phyloP scores from a whole-genome alignment of 2,113 vertebrate genomes.

The Parus major region DNA sequence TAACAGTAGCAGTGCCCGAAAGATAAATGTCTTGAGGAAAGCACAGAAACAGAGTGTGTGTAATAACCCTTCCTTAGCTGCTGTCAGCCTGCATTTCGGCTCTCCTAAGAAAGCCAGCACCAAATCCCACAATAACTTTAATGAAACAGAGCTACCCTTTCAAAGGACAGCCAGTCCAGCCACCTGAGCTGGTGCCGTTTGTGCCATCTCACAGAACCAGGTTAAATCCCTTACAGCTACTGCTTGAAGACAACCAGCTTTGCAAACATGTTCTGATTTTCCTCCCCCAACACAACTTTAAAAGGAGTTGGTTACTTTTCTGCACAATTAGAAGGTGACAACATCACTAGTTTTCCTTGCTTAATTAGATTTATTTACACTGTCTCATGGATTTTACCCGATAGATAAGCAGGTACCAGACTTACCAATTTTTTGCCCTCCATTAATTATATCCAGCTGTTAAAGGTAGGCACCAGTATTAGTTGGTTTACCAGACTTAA shows the following conservation, averaged over 20 bases:
- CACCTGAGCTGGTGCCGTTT: background rate
- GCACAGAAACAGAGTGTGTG: background rate
- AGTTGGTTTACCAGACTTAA: background rate
- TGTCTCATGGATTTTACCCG: background rate
- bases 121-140: background rate
- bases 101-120: background rate
- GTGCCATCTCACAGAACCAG: background rate
- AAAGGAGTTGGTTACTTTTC: background rate
- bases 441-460: too few species aligned
- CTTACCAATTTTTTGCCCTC: background rate
- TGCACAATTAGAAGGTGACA: background rate
- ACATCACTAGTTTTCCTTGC: background rate
- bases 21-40: background rate
- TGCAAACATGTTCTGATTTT: background rate
- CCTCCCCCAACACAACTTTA: background rate
- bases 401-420: background rate
- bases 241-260: background rate
- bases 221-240: background rate
- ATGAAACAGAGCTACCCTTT: background rate
- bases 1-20: background rate
- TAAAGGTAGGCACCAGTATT: too few species aligned
- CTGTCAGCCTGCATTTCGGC: background rate
- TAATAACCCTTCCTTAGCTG: background rate
- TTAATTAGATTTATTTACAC: background rate
- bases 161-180: background rate